Percentiles rank a stretch among this genome's conserved stretches.
Evolutionary conservation across 2,888 invertebrate genomes (phyloP).

Genomic region (Hermaeophaga mercurialis): DNA sequence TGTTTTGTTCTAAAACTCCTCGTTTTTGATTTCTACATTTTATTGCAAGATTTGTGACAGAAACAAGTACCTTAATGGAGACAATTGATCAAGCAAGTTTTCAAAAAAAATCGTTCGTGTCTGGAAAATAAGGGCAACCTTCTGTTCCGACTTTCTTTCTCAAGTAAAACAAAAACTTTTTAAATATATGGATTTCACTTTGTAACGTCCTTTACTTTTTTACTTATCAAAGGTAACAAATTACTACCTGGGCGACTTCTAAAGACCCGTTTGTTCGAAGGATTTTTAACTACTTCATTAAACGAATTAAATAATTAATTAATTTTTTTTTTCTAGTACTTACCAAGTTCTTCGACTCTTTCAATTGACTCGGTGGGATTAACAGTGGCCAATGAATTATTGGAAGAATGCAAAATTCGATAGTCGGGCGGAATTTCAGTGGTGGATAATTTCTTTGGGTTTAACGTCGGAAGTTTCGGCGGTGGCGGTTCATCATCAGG

Average conservation of each 20-base stretch:
- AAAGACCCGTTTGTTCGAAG: background rate
- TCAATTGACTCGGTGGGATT: slow-evolving; percentile 54
- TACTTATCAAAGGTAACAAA: slow-evolving; percentile 9
- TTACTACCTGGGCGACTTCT: background rate
- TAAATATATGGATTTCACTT: slow-evolving; percentile 15
- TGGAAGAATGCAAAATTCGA: slow-evolving; percentile 54
- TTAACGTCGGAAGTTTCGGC: slow-evolving; percentile 59
- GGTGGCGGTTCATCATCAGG: slow-evolving; percentile 67
- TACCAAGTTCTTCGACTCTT: slow-evolving; percentile 59
- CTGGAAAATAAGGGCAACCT: slow-evolving; percentile 10
- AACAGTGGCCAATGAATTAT: slow-evolving; percentile 38
- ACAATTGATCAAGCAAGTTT: slow-evolving; percentile 21
- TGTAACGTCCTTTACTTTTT: slow-evolving; percentile 17
- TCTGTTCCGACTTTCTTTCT: slow-evolving; percentile 12
- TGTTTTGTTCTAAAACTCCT: too few relatives aligned
- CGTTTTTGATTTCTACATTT: too few relatives aligned
- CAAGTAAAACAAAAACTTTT: slow-evolving; percentile 17
- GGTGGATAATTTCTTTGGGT: slow-evolving; percentile 60
- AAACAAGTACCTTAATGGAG: slow-evolving; percentile 11
- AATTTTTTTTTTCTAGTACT: slow-evolving; percentile 10
- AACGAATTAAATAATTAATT: background rate
- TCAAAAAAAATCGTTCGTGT: background rate
- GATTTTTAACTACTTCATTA: too few relatives aligned
- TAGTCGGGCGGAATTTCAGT: slow-evolving; percentile 57
- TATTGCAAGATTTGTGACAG: background rate